phyloP scores from a whole-genome alignment of 1,140 invertebrate species.

The Metopolophium dirhodum region DNA sequence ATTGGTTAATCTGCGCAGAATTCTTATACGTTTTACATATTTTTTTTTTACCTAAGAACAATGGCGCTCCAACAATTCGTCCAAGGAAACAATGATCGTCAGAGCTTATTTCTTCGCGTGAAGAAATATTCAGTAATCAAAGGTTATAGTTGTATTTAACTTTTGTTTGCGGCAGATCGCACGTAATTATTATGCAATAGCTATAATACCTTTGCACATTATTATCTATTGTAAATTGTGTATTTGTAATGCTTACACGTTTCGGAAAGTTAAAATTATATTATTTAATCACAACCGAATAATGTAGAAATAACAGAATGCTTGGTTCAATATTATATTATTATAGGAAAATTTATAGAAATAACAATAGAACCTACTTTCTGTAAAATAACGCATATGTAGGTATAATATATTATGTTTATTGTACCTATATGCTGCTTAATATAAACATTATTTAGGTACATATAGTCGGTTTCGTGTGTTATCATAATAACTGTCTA shows the following conservation, averaged over 20 bases:
- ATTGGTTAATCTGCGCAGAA: neutral
- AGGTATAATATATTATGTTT: neutral
- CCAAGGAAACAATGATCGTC: neutral
- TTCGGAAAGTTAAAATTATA: neutral
- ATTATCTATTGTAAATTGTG: neutral
- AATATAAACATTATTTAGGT: neutral
- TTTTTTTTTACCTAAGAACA: neutral
- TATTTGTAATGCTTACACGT: conserved; percentile 9
- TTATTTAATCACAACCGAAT: neutral
- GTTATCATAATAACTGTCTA: neutral
- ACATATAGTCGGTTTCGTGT: neutral
- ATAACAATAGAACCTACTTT: neutral
- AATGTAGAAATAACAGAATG: neutral
- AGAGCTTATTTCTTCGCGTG: neutral
- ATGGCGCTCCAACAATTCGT: neutral
- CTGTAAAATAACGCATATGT: neutral
- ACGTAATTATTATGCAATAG: neutral
- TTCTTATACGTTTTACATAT: neutral
- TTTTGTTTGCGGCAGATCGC: neutral
- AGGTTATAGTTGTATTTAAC: neutral
- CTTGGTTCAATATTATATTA: neutral
- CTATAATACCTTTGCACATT: neutral
- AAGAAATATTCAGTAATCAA: neutral
- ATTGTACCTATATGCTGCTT: neutral
- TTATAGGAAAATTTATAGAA: neutral